phyloP scores from a whole-genome alignment of 2,113 vertebrate genomes.

The Vombatus ursinus region DNA sequence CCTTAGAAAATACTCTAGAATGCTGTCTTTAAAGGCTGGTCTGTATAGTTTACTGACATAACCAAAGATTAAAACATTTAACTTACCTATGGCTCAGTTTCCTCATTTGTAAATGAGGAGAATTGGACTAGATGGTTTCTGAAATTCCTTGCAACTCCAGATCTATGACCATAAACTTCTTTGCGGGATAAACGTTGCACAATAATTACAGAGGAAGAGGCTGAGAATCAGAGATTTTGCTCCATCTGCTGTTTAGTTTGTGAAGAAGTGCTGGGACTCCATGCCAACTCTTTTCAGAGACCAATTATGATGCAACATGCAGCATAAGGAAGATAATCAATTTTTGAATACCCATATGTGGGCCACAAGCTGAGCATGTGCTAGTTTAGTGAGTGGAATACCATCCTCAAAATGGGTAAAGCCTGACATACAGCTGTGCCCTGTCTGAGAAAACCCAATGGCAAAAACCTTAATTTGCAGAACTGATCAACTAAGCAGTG shows the following conservation, averaged over 20 bases:
- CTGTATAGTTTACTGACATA: neutral
- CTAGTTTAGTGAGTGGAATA: conserved; percentile 19
- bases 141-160: neutral
- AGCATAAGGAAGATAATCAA: conserved; percentile 2
- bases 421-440: neutral
- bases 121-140: neutral
- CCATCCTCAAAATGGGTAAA: neutral
- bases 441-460: neutral
- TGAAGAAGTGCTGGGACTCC: neutral
- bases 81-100: neutral
- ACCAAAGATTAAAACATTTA: neutral
- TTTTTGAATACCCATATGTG: neutral
- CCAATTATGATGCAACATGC: conserved; percentile 6
- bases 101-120: neutral
- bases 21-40: neutral
- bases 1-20: conserved; percentile 38
- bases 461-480: neutral
- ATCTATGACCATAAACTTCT: neutral
- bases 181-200: neutral
- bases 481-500: neutral
- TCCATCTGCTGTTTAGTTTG: neutral
- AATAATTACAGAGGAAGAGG: neutral
- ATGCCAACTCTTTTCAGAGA: neutral
- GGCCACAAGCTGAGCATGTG: neutral
- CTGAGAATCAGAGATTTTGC: neutral